Percentiles rank a stretch among this genome's conserved stretches.
phyloP scores from a whole-genome alignment of 2,797 vertebrate species.

The Centropyge bicolor region DNA sequence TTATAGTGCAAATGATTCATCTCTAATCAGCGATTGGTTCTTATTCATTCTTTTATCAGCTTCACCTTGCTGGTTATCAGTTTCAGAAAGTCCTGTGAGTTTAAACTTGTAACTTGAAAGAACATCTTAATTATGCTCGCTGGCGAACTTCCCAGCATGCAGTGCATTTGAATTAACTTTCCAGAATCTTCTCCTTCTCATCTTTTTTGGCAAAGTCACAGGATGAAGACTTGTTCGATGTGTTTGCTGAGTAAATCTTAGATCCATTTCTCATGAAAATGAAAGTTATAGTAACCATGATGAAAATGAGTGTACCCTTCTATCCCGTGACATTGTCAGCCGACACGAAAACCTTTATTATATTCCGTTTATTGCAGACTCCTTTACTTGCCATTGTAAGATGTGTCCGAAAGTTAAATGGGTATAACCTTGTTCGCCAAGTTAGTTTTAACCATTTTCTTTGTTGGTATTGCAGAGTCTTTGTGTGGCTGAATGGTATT shows the following conservation, averaged over 20 bases:
- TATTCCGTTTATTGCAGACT: not conserved
- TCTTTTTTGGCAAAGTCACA: constrained; percentile 44
- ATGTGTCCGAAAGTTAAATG: not conserved
- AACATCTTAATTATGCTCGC: constrained; percentile 63
- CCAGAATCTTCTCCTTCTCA: constrained; percentile 33
- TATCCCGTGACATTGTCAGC: not conserved
- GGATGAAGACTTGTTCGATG: constrained; percentile 27
- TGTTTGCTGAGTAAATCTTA: constrained; percentile 37
- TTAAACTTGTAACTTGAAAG: constrained; percentile 61
- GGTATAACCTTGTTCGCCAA: not conserved
- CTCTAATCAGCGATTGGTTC: constrained; percentile 38
- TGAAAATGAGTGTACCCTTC: not conserved
- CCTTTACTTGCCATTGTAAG: not conserved
- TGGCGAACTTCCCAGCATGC: constrained; percentile 60
- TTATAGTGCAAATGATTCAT: constrained; percentile 15
- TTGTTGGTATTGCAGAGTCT: not conserved
- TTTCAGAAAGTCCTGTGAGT: constrained; percentile 51
- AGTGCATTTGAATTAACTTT: constrained; percentile 60
- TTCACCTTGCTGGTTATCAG: constrained; percentile 61
- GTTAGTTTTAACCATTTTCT: not conserved
- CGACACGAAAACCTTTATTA: not conserved
- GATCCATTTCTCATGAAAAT: constrained; percentile 22
- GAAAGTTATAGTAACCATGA: constrained; percentile 9
- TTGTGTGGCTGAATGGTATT: constrained; percentile 33
- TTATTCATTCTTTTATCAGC: constrained; percentile 53